Conservation (phyloP, 2,797 vertebrate genomes). For the Neosalanx taihuensis region DNA sequence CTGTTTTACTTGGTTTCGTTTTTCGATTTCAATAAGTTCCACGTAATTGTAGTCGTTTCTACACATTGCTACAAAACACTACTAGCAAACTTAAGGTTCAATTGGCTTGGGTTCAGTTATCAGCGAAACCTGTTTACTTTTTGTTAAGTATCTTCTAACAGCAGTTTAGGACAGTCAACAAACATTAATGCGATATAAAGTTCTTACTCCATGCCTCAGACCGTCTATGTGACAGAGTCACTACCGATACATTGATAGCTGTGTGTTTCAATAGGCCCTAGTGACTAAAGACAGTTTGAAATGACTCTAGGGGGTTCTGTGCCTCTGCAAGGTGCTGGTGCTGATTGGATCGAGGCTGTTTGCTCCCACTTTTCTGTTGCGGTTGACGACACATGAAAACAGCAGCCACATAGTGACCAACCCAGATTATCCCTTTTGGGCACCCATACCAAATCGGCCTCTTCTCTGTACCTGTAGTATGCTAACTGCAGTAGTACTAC, state of each 20-base stretch:
- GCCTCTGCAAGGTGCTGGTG: slow-evolving; percentile 94
- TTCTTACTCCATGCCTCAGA: neutral
- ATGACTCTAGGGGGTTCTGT: slow-evolving; percentile 60
- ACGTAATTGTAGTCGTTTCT: too few species aligned
- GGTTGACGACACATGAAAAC: slow-evolving; percentile 99
- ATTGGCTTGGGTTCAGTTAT: neutral
- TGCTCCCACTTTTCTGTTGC: slow-evolving; percentile 99
- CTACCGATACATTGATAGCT: too few species aligned
- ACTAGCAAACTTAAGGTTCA: neutral
- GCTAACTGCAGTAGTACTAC: neutral
- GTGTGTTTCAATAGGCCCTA: neutral
- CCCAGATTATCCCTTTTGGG: slow-evolving; percentile 73
- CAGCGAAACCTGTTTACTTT: neutral
- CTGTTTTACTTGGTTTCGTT: neutral
- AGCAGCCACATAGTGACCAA: slow-evolving; percentile 94
- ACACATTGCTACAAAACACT: too few species aligned
- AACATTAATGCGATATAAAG: neutral
- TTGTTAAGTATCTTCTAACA: neutral
- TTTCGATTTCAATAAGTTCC: neutral
- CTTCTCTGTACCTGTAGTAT: neutral
- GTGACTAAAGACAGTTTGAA: neutral
- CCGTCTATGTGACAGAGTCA: neutral
- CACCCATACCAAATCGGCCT: slow-evolving; percentile 4
- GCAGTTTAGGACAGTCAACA: neutral
- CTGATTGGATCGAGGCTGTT: slow-evolving; percentile 99